Conservation (phyloP, 1,140 invertebrate genomes). For the Drusus annulatus region DNA sequence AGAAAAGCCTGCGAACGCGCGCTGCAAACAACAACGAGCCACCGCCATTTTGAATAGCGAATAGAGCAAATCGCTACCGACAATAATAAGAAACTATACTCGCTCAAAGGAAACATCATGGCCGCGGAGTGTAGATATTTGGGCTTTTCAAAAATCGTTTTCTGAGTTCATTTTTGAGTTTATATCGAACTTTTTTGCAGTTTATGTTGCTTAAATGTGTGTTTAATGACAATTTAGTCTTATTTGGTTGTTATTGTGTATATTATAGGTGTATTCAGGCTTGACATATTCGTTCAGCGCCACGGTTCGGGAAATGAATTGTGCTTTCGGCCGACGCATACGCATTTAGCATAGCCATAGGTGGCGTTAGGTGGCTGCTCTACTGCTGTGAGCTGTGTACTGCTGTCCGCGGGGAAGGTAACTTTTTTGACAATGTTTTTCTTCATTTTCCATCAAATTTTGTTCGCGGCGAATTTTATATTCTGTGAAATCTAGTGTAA, state of each 20-base stretch:
- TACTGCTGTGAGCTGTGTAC: conserved; percentile 59
- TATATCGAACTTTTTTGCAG: conserved; percentile 73
- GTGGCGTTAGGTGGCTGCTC: conserved; percentile 70
- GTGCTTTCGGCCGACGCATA: conserved; percentile 71
- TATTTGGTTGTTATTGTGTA: conserved; percentile 68
- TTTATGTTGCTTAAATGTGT: conserved; percentile 65
- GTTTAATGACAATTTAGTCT: conserved; percentile 48
- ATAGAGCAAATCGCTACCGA: conserved; percentile 63
- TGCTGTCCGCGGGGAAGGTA: conserved; percentile 59
- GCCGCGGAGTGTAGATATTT: conserved; percentile 71
- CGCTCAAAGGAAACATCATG: conserved; percentile 73
- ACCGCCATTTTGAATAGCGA: conserved; percentile 74
- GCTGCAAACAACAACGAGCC: conserved; percentile 69
- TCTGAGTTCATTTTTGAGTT: conserved; percentile 71
- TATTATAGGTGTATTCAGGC: conserved; percentile 70
- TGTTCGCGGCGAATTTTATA: conserved; percentile 59
- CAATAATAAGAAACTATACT: conserved; percentile 65
- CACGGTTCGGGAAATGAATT: conserved; percentile 73
- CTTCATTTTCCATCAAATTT: conserved; percentile 45
- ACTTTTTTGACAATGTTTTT: conserved; percentile 63
- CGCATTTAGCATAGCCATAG: conserved; percentile 70
- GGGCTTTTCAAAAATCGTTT: conserved; percentile 73
- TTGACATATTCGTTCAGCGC: conserved; percentile 71
- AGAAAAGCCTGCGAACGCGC: conserved; percentile 69
- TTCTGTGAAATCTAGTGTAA: background rate